A percentile compares a stretch with the other conserved stretches of the same genome.
These are phyloP conservation scores for Porites lobata DNA, from an alignment of 92 coral and sea anemone genomes.

Conservation along the genomic window DNA sequence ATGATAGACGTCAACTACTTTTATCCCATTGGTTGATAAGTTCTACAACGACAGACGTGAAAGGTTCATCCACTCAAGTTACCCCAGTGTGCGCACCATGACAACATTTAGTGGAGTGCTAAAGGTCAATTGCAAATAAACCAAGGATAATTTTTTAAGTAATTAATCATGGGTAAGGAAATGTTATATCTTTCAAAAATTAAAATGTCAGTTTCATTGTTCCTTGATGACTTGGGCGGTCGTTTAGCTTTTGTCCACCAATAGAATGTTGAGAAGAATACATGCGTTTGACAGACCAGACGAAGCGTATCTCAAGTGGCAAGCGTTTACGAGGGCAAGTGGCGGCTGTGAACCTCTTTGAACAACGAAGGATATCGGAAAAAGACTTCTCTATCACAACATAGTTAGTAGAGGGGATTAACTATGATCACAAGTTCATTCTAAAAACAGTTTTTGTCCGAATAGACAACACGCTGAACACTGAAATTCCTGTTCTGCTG, in stretches of 20 bases:
- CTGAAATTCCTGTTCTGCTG: too few species aligned
- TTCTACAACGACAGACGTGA: conserved; percentile 78
- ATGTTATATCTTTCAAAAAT: conserved; percentile 59
- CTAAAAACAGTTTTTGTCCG: too few species aligned
- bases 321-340: too few species aligned
- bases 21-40: conserved; percentile 83
- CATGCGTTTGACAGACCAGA: not conserved
- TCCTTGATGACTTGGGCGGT: conserved; percentile 54
- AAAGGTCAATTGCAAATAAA: conserved; percentile 30
- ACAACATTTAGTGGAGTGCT: not conserved
- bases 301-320: not conserved
- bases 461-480: too few species aligned
- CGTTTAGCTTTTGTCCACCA: conserved; percentile 14
- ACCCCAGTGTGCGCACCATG: conserved; percentile 60
- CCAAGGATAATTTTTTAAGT: conserved; percentile 55
- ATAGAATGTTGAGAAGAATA: not conserved
- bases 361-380: too few species aligned
- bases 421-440: too few species aligned
- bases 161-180: conserved; percentile 72
- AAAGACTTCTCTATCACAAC: too few species aligned
- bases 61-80: conserved; percentile 81
- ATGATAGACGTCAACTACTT: conserved; percentile 70
- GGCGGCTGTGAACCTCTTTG: too few species aligned
- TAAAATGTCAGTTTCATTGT: conserved; percentile 45
- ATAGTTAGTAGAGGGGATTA: too few species aligned